phyloP scores from a whole-genome alignment of 2,888 invertebrate species.

The Metacarcinus magister region DNA sequence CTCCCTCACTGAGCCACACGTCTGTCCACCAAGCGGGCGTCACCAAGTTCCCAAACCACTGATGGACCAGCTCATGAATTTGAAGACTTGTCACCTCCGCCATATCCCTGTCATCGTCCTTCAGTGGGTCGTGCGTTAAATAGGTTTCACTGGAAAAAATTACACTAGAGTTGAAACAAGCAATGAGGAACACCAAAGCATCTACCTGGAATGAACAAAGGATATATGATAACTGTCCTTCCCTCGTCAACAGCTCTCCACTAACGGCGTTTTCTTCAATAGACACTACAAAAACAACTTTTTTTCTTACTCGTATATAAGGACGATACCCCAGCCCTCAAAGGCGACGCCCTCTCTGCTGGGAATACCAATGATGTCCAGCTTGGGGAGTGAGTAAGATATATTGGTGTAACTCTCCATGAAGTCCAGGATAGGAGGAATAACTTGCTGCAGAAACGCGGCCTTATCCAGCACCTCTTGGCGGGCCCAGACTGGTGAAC shows the following conservation, averaged over 20 bases:
- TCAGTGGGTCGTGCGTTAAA: neutral
- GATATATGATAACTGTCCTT: neutral
- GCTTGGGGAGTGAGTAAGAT: conserved; percentile 87
- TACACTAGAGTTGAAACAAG: neutral
- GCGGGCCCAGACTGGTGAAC: conserved; percentile 89
- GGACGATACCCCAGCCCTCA: conserved; percentile 91
- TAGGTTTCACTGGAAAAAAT: neutral
- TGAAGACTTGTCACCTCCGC: neutral
- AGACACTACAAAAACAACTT: neutral
- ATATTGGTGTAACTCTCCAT: conserved; percentile 88
- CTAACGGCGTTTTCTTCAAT: neutral
- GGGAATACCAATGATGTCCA: conserved; percentile 88
- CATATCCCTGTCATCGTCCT: neutral
- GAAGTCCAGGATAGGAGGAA: conserved; percentile 87
- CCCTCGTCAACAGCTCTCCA: neutral
- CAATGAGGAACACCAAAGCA: neutral
- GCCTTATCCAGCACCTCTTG: conserved; percentile 89
- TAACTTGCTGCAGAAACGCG: conserved; percentile 87
- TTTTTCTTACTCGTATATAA: conserved; percentile 43
- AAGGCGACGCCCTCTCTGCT: conserved; percentile 89
- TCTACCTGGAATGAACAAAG: neutral
- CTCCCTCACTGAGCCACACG: conserved; percentile 63
- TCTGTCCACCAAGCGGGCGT: conserved; percentile 60
- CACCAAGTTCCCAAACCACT: conserved; percentile 70
- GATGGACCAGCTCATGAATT: conserved; percentile 57